Evolutionary conservation across 2,888 invertebrate genomes (phyloP).

Genomic region (Lepas anatifera): DNA sequence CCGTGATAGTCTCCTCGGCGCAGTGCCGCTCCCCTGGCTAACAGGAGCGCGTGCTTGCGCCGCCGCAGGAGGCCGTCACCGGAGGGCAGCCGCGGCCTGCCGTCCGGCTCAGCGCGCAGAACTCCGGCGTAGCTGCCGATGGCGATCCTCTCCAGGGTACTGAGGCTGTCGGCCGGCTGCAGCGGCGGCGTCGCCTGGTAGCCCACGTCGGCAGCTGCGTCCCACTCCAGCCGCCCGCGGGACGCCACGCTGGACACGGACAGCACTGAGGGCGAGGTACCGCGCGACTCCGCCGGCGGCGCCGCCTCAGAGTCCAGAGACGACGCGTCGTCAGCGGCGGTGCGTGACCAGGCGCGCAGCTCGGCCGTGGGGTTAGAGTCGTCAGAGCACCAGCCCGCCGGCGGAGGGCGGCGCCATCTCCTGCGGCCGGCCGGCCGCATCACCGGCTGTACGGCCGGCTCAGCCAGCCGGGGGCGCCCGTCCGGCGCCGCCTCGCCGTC

Average conservation of each 20-base stretch:
- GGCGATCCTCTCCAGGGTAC: constrained; percentile 51
- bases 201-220: constrained; percentile 74
- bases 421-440: not conserved
- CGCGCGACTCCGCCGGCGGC: constrained; percentile 12
- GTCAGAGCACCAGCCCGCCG: not conserved
- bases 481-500: constrained; percentile 84
- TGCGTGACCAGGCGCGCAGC: constrained; percentile 22
- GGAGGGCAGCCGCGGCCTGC: constrained; percentile 26
- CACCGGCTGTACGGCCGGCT: constrained; percentile 49
- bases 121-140: constrained; percentile 38
- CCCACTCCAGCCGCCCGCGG: constrained; percentile 69
- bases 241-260: constrained; percentile 63
- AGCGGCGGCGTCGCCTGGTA: constrained; percentile 49
- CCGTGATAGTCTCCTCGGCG: not conserved
- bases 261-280: constrained; percentile 36
- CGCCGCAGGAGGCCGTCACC: no score
- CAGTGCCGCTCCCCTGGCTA: not conserved
- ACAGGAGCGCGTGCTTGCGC: not conserved
- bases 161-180: constrained; percentile 63
- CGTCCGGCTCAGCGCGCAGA: constrained; percentile 37
- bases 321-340: constrained; percentile 22
- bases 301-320: constrained; percentile 16
- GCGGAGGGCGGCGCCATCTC: not conserved
- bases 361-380: not conserved
- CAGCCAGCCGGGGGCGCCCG: no score